These are phyloP conservation scores for Oxyteleia sp. DNA, from an alignment of 2,888 invertebrate species.

Conservation along the genomic window DNA sequence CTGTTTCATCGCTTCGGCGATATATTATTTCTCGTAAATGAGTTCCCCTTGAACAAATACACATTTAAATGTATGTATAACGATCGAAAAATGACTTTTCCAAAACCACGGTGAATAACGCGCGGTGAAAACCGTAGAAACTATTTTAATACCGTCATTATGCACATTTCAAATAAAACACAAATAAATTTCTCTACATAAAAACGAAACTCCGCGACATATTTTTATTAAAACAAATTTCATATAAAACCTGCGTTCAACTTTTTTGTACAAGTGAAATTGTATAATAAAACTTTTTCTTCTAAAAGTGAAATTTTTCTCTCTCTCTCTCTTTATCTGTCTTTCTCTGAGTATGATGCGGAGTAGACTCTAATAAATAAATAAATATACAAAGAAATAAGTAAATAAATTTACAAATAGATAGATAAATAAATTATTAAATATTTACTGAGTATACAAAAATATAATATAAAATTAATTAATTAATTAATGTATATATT, in stretches of 20 bases:
- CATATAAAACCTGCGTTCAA: slow-evolving; percentile 47
- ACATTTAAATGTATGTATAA: too few species aligned
- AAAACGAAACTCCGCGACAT: slow-evolving; percentile 57
- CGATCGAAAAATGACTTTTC: slow-evolving; percentile 47
- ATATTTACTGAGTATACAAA: too few species aligned
- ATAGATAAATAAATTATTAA: too few species aligned
- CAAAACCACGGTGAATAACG: slow-evolving; percentile 41
- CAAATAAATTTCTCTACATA: slow-evolving; percentile 55
- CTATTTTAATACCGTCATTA: slow-evolving; percentile 66
- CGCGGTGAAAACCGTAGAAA: slow-evolving; percentile 63
- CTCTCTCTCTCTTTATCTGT: too few species aligned
- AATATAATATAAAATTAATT: too few species aligned
- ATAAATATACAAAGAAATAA: slow-evolving; percentile 22
- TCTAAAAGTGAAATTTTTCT: slow-evolving; percentile 55
- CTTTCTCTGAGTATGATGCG: slow-evolving; percentile 13
- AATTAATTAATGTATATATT: too few species aligned
- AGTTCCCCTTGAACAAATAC: too few species aligned
- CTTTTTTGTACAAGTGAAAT: slow-evolving; percentile 46
- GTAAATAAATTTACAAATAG: slow-evolving; percentile 6
- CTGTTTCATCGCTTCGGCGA: too few species aligned
- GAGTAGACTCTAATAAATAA: too few species aligned
- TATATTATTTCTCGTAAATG: too few species aligned
- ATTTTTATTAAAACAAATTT: slow-evolving; percentile 60
- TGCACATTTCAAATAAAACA: slow-evolving; percentile 60
- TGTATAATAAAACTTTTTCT: slow-evolving; percentile 61